Conservation (phyloP, 2,888 invertebrate genomes). For the Odiellus spinosus region DNA sequence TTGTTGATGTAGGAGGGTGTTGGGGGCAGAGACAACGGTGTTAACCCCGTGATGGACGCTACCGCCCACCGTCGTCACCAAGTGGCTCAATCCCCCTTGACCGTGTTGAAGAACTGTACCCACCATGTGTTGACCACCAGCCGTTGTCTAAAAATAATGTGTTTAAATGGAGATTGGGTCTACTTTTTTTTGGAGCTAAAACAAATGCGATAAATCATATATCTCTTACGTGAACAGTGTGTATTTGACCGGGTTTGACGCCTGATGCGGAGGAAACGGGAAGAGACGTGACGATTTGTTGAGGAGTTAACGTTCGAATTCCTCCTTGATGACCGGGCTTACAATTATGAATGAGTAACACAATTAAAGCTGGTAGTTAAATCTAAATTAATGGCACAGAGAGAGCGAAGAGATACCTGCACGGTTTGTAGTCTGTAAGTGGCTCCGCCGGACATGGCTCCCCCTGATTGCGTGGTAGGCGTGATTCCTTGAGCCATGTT, state of each 20-base stretch:
- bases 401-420: constrained; percentile 30
- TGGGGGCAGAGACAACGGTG: too few species aligned
- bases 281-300: constrained; percentile 18
- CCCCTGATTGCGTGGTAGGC: constrained; percentile 9
- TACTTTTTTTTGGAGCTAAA: too few species aligned
- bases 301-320: constrained; percentile 16
- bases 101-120: too few species aligned
- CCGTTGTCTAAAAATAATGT: not conserved
- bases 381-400: too few species aligned
- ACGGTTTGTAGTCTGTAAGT: constrained; percentile 70
- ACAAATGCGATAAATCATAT: too few species aligned
- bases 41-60: too few species aligned
- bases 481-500: constrained; percentile 68
- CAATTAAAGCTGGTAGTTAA: not conserved
- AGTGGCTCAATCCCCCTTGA: too few species aligned
- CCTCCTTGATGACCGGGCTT: constrained; percentile 16
- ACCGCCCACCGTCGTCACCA: too few species aligned
- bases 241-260: not conserved
- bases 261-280: constrained; percentile 11
- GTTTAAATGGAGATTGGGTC: too few species aligned
- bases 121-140: too few species aligned
- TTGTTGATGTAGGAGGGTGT: too few species aligned
- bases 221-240: not conserved
- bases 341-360: constrained; percentile 8
- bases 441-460: constrained; percentile 24